These are phyloP conservation scores for Leptoteleia sp. DNA, from an alignment of 1,140 invertebrate species.

Conservation along the genomic window DNA sequence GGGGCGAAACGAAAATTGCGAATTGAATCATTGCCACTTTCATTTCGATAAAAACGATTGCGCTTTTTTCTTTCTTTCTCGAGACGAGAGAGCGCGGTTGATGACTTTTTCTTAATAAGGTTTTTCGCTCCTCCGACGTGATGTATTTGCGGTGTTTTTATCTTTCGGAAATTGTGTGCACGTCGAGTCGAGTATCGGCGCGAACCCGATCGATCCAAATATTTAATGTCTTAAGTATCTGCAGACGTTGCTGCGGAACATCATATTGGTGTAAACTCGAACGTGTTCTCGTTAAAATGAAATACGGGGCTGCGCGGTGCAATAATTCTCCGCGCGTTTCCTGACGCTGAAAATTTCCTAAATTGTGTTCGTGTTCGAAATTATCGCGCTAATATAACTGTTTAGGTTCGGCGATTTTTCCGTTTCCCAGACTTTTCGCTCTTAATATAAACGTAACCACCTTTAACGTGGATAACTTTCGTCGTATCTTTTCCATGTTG, in stretches of 20 bases:
- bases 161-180: conserved; percentile 31
- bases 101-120: conserved; percentile 6
- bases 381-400: conserved; percentile 32
- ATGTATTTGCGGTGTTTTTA: conserved; percentile 46
- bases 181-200: conserved; percentile 25
- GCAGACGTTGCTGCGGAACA: conserved; percentile 41
- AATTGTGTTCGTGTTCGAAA: conserved; percentile 33
- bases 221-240: conserved; percentile 58
- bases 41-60: neutral
- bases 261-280: conserved; percentile 56
- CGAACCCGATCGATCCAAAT: conserved; percentile 41
- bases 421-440: neutral
- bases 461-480: neutral
- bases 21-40: neutral
- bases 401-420: neutral
- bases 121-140: conserved; percentile 8
- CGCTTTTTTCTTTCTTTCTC: no score
- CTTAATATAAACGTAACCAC: neutral
- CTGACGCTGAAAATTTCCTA: conserved; percentile 36
- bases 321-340: conserved; percentile 34
- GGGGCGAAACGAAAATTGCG: no score
- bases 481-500: no score
- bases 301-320: conserved; percentile 19
- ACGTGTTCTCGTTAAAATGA: conserved; percentile 57
- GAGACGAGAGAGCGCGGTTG: no score